Percentiles rank a stretch among this genome's conserved stretches.
These are phyloP conservation scores for Philereme vetulata DNA, from an alignment of 2,888 invertebrate species.

Conservation along the genomic window DNA sequence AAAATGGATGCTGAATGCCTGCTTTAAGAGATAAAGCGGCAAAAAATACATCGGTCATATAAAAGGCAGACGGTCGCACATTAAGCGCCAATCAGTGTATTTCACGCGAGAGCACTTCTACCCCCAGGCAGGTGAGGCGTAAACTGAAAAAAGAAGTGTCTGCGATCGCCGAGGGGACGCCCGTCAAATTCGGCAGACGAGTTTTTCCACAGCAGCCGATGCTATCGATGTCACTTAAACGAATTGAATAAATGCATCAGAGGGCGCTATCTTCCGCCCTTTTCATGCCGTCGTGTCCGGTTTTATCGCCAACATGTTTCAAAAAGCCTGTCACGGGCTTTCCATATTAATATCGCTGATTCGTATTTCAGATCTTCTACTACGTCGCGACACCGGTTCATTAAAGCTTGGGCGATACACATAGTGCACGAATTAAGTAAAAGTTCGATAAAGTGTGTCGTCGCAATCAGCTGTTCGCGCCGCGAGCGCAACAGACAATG, in stretches of 20 bases:
- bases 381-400: slow-evolving; percentile 6
- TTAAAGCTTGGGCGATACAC: slow-evolving; percentile 30
- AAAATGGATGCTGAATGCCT: not conserved
- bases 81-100: slow-evolving; percentile 75
- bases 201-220: slow-evolving; percentile 76
- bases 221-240: slow-evolving; percentile 83
- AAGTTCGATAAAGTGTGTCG: slow-evolving; percentile 74
- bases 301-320: slow-evolving; percentile 46
- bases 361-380: slow-evolving; percentile 16
- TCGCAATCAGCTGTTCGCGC: slow-evolving; percentile 80
- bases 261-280: slow-evolving; percentile 60
- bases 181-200: slow-evolving; percentile 71
- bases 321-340: slow-evolving; percentile 43
- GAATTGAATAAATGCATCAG: slow-evolving; percentile 79
- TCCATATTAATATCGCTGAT: slow-evolving; percentile 38
- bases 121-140: slow-evolving; percentile 72
- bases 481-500: slow-evolving; percentile 84
- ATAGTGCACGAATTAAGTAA: slow-evolving; percentile 60
- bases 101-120: slow-evolving; percentile 64
- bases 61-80: slow-evolving; percentile 58
- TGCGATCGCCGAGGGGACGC: slow-evolving; percentile 58
- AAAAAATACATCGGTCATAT: slow-evolving; percentile 37
- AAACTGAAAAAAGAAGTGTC: slow-evolving; percentile 69
- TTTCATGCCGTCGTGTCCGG: slow-evolving; percentile 50
- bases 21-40: not conserved